These are phyloP conservation scores for Charadrius vociferus DNA, from an alignment of 2,113 vertebrate genomes.

Conservation along the genomic window DNA sequence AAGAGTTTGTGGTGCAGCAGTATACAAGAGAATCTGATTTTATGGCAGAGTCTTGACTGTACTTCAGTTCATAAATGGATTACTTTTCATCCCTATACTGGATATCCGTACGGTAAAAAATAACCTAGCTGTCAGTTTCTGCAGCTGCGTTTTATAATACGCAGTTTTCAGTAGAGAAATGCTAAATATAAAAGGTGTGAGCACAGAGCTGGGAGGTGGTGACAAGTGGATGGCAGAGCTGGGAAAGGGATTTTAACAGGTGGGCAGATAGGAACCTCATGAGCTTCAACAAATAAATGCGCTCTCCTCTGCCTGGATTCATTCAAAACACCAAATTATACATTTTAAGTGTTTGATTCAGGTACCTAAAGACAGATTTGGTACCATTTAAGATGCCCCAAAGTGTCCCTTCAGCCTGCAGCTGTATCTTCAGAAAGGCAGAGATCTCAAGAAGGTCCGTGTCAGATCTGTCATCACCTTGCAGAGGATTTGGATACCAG, in stretches of 20 bases:
- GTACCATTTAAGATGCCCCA: not conserved
- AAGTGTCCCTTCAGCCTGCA: not conserved
- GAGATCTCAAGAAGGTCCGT: not conserved
- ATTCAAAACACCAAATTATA: not conserved
- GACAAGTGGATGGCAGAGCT: not conserved
- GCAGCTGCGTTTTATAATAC: not conserved
- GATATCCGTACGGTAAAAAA: not conserved
- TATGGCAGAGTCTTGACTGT: not conserved
- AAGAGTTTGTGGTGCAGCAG: not conserved
- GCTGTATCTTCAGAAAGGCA: not conserved
- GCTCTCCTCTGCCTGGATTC: not conserved
- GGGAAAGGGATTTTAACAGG: not conserved
- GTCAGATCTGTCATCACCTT: not conserved
- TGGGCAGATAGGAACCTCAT: not conserved
- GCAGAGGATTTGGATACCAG: not conserved
- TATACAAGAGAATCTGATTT: not conserved
- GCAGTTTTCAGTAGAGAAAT: not conserved
- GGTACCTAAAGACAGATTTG: not conserved
- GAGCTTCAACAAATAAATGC: not conserved
- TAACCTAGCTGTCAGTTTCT: not conserved
- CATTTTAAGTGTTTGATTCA: not conserved
- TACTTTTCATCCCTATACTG: not conserved
- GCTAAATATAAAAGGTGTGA: constrained; percentile 17
- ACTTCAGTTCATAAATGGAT: not conserved
- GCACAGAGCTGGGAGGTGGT: not conserved